These are phyloP conservation scores for Athene noctua DNA, from an alignment of 2,113 vertebrate genomes.

Conservation along the genomic window DNA sequence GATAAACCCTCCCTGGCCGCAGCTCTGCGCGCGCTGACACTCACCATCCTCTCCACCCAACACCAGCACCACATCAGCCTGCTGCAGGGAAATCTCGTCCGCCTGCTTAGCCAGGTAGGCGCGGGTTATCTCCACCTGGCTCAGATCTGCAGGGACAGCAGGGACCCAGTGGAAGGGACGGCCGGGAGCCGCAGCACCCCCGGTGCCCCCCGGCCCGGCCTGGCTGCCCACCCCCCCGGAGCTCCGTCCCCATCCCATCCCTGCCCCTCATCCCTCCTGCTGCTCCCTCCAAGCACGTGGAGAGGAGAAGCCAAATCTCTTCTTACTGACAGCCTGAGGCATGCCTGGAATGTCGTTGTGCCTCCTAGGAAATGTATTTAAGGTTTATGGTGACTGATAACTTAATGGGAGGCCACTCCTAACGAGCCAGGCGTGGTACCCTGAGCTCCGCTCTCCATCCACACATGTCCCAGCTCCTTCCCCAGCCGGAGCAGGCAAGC, in stretches of 20 bases:
- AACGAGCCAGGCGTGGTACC: accelerated
- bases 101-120: conserved; percentile 85
- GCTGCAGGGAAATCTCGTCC: conserved; percentile 88
- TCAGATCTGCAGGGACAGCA: conserved; percentile 71
- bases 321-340: neutral
- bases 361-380: neutral
- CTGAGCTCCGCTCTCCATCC: accelerated
- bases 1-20: neutral
- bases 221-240: neutral
- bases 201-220: neutral
- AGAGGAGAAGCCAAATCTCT: neutral
- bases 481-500: neutral
- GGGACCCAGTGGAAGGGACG: neutral
- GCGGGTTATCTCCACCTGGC: conserved; percentile 87
- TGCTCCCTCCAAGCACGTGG: neutral
- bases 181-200: neutral
- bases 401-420: neutral
- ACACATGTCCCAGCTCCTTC: neutral
- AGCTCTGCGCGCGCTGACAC: accelerated
- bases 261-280: neutral
- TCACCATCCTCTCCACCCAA: conserved; percentile 84
- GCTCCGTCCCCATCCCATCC: neutral
- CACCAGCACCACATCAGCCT: conserved; percentile 87
- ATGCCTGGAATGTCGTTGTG: neutral
- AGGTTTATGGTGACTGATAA: neutral